These are phyloP conservation scores for Halcyon malimbica DNA, from an alignment of 2,113 vertebrate genomes.

Conservation along the genomic window DNA sequence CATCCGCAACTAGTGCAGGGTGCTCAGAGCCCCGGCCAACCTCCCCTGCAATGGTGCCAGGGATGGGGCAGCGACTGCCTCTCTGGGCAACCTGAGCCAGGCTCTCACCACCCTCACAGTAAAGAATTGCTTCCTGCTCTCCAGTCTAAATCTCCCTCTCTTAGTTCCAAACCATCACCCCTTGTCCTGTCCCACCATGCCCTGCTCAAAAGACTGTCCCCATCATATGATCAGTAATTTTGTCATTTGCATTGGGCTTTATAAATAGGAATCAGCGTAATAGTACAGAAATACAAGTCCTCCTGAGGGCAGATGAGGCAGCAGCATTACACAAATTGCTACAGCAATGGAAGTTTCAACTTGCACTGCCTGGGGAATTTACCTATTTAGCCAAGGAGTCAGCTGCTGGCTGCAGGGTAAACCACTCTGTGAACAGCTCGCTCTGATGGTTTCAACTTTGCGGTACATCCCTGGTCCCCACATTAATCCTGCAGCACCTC, in stretches of 20 bases:
- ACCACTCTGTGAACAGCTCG: accelerated
- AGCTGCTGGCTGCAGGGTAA: not conserved
- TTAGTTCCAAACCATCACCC: not conserved
- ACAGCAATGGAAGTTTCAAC: accelerated
- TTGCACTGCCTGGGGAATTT: not conserved
- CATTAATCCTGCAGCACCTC: not conserved
- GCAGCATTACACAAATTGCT: accelerated
- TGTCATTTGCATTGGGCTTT: accelerated
- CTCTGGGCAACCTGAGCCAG: not conserved
- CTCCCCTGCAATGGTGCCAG: not conserved
- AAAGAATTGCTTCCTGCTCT: not conserved
- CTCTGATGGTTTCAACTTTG: not conserved
- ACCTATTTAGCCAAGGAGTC: too few relatives aligned
- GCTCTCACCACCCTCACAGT: not conserved
- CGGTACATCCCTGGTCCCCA: not conserved
- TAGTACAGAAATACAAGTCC: not conserved
- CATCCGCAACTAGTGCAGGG: not conserved
- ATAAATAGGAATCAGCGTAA: accelerated
- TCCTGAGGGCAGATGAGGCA: not conserved
- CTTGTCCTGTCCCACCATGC: not conserved
- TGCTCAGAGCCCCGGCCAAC: not conserved
- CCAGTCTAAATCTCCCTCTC: not conserved
- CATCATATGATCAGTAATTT: not conserved
- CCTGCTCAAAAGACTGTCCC: not conserved
- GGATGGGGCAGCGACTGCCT: not conserved